These are phyloP conservation scores for Clavelina lepadiformis DNA, from an alignment of 23 tunicate genomes.

Conservation along the genomic window DNA sequence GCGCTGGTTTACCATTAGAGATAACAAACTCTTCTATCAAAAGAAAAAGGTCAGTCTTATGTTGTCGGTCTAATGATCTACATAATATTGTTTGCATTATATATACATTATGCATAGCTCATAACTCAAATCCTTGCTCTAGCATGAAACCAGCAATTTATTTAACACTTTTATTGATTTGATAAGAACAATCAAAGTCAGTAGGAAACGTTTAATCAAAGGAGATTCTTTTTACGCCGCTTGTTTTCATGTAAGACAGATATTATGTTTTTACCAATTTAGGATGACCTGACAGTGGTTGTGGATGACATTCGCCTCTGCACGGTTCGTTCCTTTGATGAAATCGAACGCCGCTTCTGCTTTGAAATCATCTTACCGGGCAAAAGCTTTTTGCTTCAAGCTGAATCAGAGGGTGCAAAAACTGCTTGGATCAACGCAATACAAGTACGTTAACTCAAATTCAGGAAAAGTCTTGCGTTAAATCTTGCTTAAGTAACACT, in stretches of 20 bases:
- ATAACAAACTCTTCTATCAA: conserved; percentile 80
- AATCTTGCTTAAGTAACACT: too few relatives aligned
- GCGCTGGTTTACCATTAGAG: conserved; percentile 80
- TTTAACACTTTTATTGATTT: too few relatives aligned
- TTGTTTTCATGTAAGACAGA: too few relatives aligned
- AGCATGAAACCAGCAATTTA: too few relatives aligned
- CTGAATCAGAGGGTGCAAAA: conserved; percentile 70
- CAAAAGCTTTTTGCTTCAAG: conserved; percentile 76
- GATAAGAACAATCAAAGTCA: too few relatives aligned
- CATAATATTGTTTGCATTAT: too few relatives aligned
- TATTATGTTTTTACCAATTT: too few relatives aligned
- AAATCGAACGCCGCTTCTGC: conserved; percentile 69
- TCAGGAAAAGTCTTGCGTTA: neutral
- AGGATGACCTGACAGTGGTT: conserved; percentile 76
- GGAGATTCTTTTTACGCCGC: too few relatives aligned
- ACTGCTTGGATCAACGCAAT: conserved; percentile 81
- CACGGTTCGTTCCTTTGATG: conserved; percentile 55
- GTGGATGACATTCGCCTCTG: conserved; percentile 83
- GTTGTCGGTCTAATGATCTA: too few relatives aligned
- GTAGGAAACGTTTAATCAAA: too few relatives aligned
- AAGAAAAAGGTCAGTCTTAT: conserved; percentile 45
- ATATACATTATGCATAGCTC: too few relatives aligned
- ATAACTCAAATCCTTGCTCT: too few relatives aligned
- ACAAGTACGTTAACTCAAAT: conserved; percentile 29
- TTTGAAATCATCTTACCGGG: conserved; percentile 83